Base-by-base conservation (phyloP, 2,113 vertebrate species). In the Hypocryptadius cinnamomeus region DNA sequence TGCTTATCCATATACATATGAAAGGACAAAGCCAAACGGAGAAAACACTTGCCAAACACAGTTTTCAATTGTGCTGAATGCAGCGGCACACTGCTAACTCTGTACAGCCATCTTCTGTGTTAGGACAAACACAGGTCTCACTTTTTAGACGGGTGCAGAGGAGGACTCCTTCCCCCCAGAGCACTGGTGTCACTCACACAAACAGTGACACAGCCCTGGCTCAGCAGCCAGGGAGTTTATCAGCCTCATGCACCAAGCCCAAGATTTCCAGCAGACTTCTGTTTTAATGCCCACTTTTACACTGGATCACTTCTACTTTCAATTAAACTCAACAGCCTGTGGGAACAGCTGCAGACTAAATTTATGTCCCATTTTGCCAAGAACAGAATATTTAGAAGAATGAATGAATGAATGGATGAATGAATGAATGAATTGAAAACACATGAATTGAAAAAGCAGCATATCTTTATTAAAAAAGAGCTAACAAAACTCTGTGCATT, bases 1-100 rank as follows among this genome's bases (percentile, higher is more conserved):
- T 95, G 76, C 90, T 95, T 95, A 71, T 40, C n/a, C 73, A 54
- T 56, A 80, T 64, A 85, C 91, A 83, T 53, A 85, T 37, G 82
- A 93, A 88, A 90, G 65, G 54, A 91, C 60, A 89, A 92, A 94
- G 76, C 79, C n/a, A 25, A 89, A 71, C 0, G 15, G 45, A 64
- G 64, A 83, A 91, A 91, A 78, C 56, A 60, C 22, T 94, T 95
- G 91, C 89, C 87, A 96, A 81, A 76, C 10, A 28, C 5, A 42
- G 53, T 86, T 93, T 81, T 50, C 85, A 60, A 16, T 25, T 86
- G 35, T 16, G 81, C 72, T 56, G 64, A 59, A 78, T 31, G 42
- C 42, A 44, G 47, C 1, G 0, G 50, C 66, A 51, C 33, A 8
- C 28, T 76, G 48, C 45, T 87, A 22, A 76, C 17, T 42, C 68